Evolutionary conservation across 2,113 vertebrate genomes (phyloP), one percentile per base, ranked within the genome.

Genomic region (Camelus dromedarius): DNA sequence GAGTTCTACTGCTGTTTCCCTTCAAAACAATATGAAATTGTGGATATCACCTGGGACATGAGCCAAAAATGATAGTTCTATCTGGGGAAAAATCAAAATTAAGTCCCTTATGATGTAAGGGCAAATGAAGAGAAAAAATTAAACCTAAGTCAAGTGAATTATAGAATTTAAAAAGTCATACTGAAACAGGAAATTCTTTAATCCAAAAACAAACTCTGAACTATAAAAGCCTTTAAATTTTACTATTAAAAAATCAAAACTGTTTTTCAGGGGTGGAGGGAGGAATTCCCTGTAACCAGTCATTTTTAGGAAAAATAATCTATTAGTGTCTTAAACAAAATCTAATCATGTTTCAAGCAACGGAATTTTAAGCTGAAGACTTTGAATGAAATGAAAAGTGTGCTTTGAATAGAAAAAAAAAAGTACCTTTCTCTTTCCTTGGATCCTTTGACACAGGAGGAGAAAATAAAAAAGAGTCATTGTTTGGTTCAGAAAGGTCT

Each of bases 381-480:
- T 54, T n/a, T 66, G 38, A 67, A 18, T 76, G 50, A 95, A 24
- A 93, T 46, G 14, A 82, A 87, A 90, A 91, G 22, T 85, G 12
- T 35, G 1, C 0, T 32, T n/a, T 42, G 50, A 87, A 75, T 2
- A 82, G 16, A 96, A 96, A 66, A 58, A 66, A 58, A 4, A 85
- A 97, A 96, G 7, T 98, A 99, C 99, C 99, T 99, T 99, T 99
- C 28, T 96, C 95, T 98, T 98, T 99, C 96, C 95, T 98, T 89
- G 98, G 97, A 87, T 98, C 87, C 72, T 99, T 98, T 87, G 98
- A 97, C 9, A 98, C 97, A 90, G 99, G 98, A 82, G 99, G 98
- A 42, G 99, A 99, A 97, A 99, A 99, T 88, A 98, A 97, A 10
- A 98, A 96, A 13, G 99, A 94, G 26, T 98, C 95, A 1, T 95